A percentile compares a stretch with the other conserved stretches of the same genome.
phyloP scores from a whole-genome alignment of 2,797 vertebrate genomes.

The Pipistrellus pipistrellus region DNA sequence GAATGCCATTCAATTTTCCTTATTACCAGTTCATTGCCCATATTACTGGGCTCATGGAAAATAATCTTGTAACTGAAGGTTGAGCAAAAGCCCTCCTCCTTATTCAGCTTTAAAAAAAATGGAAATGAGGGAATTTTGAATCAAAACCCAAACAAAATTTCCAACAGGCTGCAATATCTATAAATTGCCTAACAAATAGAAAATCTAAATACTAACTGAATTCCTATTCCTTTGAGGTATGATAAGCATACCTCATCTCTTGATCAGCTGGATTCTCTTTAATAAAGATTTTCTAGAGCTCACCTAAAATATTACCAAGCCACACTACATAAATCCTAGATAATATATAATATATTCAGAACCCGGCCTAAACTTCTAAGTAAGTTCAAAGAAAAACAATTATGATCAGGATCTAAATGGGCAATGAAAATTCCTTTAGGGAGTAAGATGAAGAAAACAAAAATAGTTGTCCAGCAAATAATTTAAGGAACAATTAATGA shows the following conservation, averaged over 20 bases:
- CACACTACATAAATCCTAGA: not conserved
- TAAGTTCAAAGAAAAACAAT: not conserved
- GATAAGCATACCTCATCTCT: not conserved
- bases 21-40: conserved; percentile 2
- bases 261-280: conserved; percentile 19
- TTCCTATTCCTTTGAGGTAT: conserved; percentile 36
- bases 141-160: conserved; percentile 49
- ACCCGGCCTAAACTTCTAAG: conserved; percentile 43
- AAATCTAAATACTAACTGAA: conserved; percentile 46
- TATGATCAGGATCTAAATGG: conserved; percentile 11
- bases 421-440: conserved; percentile 11
- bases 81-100: conserved; percentile 26
- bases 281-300: conserved; percentile 15
- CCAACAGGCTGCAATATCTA: conserved; percentile 24
- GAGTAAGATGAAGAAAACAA: conserved; percentile 10
- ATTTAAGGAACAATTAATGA: conserved; percentile 48
- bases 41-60: conserved; percentile 15
- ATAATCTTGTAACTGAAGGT: not conserved
- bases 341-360: conserved; percentile 24
- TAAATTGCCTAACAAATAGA: conserved; percentile 35
- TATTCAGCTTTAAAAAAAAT: not conserved
- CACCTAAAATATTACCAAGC: conserved; percentile 32
- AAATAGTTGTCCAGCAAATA: not conserved
- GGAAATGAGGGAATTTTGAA: conserved; percentile 41
- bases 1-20: not conserved